A percentile compares a stretch with the other conserved stretches of the same genome.
phyloP scores from a whole-genome alignment of 2,797 vertebrate genomes.

The Spizella passerina region DNA sequence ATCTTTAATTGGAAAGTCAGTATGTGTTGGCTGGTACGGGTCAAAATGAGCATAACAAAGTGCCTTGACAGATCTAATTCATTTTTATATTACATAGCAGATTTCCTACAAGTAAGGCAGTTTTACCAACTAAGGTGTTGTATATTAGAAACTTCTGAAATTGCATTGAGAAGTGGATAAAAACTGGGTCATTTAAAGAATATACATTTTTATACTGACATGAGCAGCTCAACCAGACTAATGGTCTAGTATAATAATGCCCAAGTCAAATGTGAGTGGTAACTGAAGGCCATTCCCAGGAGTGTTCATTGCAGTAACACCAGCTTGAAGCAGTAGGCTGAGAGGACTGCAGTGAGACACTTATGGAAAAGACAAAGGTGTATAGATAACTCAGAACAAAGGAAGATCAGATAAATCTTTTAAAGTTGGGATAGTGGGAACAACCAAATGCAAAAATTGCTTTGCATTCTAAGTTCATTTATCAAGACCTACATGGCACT shows the following conservation, averaged over 20 bases:
- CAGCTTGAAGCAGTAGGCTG: neutral
- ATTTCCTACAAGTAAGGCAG: neutral
- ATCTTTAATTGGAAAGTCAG: neutral
- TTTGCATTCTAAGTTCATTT: neutral
- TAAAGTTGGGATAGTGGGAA: neutral
- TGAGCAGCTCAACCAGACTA: neutral
- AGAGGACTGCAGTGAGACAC: neutral
- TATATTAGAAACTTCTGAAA: neutral
- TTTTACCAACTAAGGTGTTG: neutral
- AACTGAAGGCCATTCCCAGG: neutral
- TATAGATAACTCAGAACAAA: neutral
- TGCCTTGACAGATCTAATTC: neutral
- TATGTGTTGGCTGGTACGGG: neutral
- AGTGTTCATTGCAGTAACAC: neutral
- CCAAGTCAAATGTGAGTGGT: neutral
- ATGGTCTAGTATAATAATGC: neutral
- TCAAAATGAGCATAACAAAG: neutral
- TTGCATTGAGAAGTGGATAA: neutral
- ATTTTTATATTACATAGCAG: neutral
- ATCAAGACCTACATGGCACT: neutral
- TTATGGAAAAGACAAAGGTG: neutral
- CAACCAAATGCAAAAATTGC: neutral
- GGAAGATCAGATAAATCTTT: neutral
- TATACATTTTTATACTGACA: neutral
- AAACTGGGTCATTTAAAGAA: neutral